Conservation (phyloP, 2,113 vertebrate genomes). For the Ceratotherium simum region DNA sequence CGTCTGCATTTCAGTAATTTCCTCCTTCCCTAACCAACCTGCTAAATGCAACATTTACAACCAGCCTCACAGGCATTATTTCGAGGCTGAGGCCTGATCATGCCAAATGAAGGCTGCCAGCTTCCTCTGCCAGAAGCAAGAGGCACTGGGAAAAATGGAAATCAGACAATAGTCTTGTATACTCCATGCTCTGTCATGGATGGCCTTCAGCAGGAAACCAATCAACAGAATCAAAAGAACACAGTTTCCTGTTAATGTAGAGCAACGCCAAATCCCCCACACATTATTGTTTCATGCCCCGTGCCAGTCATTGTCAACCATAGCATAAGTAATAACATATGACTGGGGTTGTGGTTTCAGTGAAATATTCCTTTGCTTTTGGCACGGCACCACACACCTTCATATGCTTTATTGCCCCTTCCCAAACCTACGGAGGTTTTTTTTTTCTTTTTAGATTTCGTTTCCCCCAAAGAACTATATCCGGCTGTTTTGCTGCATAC, state of each 20-base stretch:
- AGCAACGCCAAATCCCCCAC: slow-evolving; percentile 58
- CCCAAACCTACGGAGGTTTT: slow-evolving; percentile 44
- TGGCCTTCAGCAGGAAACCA: slow-evolving; percentile 76
- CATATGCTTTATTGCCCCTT: slow-evolving; percentile 61
- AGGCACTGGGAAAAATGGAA: slow-evolving; percentile 55
- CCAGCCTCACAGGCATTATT: slow-evolving; percentile 32
- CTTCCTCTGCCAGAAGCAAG: slow-evolving; percentile 57
- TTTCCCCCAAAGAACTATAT: slow-evolving; percentile 71
- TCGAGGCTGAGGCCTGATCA: slow-evolving; percentile 4
- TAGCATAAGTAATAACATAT: slow-evolving; percentile 66
- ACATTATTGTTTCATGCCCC: slow-evolving; percentile 58
- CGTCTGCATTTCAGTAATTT: slow-evolving; percentile 14
- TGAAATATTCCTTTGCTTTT: slow-evolving; percentile 65
- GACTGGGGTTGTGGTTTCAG: slow-evolving; percentile 64
- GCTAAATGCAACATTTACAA: slow-evolving; percentile 63
- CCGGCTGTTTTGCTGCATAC: slow-evolving; percentile 71
- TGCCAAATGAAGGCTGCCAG: slow-evolving; percentile 42
- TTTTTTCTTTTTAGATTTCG: slow-evolving; percentile 61
- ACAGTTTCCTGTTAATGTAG: slow-evolving; percentile 69
- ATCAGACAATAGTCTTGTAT: slow-evolving; percentile 71
- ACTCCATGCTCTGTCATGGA: slow-evolving; percentile 59
- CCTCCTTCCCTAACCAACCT: slow-evolving; percentile 39
- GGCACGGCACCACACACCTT: slow-evolving; percentile 74
- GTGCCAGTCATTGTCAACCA: slow-evolving; percentile 73
- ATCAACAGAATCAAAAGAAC: slow-evolving; percentile 71